phyloP scores from a whole-genome alignment of 1,140 invertebrate genomes.

The Zaprionus tsacasi region DNA sequence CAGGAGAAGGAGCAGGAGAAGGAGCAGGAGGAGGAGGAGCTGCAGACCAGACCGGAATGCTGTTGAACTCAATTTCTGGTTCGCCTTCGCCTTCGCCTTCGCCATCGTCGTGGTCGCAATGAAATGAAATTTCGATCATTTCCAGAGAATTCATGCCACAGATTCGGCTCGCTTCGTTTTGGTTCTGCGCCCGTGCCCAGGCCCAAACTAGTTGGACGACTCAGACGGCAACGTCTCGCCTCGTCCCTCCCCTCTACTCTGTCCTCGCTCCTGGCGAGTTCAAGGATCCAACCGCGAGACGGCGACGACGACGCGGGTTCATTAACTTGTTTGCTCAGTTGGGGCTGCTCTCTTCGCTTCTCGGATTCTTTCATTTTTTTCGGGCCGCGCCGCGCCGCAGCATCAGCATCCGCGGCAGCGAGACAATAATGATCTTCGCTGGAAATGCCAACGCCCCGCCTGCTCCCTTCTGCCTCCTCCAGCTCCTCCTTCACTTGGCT shows the following conservation, averaged over 20 bases:
- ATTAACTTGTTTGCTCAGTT: slow-evolving; percentile 71
- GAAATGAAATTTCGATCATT: slow-evolving; percentile 80
- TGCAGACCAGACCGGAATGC: slow-evolving; percentile 61
- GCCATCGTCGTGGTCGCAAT: slow-evolving; percentile 42
- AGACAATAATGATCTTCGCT: slow-evolving; percentile 81
- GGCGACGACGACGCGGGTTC: slow-evolving; percentile 55
- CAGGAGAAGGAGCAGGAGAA: neutral
- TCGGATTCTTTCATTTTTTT: slow-evolving; percentile 20
- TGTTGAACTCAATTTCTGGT: slow-evolving; percentile 73
- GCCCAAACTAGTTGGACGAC: slow-evolving; percentile 67
- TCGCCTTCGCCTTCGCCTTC: slow-evolving; percentile 21
- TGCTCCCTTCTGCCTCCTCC: neutral
- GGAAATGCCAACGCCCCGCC: slow-evolving; percentile 57
- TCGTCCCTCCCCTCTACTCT: neutral
- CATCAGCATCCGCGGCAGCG: slow-evolving; percentile 65
- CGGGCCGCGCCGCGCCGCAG: slow-evolving; percentile 13
- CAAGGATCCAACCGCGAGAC: slow-evolving; percentile 52
- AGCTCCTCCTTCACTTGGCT: neutral
- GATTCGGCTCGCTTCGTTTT: slow-evolving; percentile 56
- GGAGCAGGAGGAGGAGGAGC: slow-evolving; percentile 6
- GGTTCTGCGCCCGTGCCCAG: slow-evolving; percentile 31
- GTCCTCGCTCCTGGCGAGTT: slow-evolving; percentile 38
- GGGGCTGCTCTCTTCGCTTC: neutral
- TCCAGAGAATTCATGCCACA: slow-evolving; percentile 80
- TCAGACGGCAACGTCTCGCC: slow-evolving; percentile 18